Evolutionary conservation across 2,797 vertebrate genomes (phyloP), one percentile per base, ranked within the genome.

Genomic region (Rhinoraja longicauda): DNA sequence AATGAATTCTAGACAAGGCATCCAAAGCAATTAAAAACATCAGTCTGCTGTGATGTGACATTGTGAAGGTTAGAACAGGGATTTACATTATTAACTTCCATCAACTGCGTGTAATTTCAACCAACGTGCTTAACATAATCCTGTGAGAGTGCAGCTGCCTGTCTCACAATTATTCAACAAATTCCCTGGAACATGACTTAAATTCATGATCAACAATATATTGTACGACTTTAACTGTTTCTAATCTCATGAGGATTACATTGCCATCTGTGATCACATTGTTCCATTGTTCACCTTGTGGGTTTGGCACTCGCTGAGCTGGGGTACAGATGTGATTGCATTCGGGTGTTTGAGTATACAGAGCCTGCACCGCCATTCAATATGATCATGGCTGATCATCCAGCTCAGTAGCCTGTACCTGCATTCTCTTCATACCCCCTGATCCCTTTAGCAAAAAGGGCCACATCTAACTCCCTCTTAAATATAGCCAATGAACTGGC

Each of bases 31-130:
- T 88, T 88, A 88, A 88, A 53, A 73, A 53, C 39, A 73, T 57
- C 90, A 92, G 12, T 75, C 39, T 92, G 45, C 36, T 75, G 21
- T 90, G 29, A 75, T 12, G 21, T 92, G 90, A 75, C 24, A 57
- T 53, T 73, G 24, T 92, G 90, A 92, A 92, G 70, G 70, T 53
- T 75, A 53, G 72, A 73, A 73, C 26, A 36, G 72, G 36, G 67
- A 92, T 75, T 92, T 75, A 88, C 90, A 75, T 92, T 45, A 92
- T 73, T 92, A 75, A 73, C 72, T 92, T 92, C 39, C 36, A 92
- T 57, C 72, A 29, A 12, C 39, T 75, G 90, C 13, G 39, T 45
- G 90, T 53, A 92, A 57, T 92, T 90, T 21, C 26, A 70, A 45
- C 72, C 70, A 92, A 92, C 21, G 1, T 75, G 36, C 90, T 92